A percentile compares a stretch with the other conserved stretches of the same genome.
phyloP scores from a whole-genome alignment of 2,888 invertebrate genomes.

The Lagria hirta region DNA sequence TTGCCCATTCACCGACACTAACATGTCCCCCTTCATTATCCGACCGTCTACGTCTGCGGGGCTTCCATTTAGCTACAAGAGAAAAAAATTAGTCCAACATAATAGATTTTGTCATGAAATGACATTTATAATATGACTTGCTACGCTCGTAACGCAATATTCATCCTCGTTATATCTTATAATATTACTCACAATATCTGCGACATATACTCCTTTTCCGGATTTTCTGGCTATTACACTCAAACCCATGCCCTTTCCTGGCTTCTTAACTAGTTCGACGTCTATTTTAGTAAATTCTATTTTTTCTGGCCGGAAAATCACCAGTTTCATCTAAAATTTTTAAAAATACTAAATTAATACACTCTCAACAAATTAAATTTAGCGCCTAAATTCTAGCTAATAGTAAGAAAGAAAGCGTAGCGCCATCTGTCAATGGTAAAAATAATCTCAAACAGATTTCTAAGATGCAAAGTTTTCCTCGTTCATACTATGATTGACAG shows the following conservation, averaged over 20 bases:
- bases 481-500: no score
- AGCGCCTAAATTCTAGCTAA: no score
- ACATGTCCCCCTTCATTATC: slow-evolving; percentile 88
- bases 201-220: slow-evolving; percentile 84
- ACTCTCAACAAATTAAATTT: no score
- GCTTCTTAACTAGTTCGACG: slow-evolving; percentile 83
- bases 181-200: slow-evolving; percentile 82
- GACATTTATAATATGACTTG: no score
- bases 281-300: slow-evolving; percentile 71
- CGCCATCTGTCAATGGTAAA: no score
- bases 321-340: slow-evolving; percentile 77
- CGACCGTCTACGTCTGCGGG: slow-evolving; percentile 85
- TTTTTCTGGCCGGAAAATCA: slow-evolving; percentile 76
- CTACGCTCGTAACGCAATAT: no score
- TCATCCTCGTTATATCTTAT: slow-evolving; percentile 2
- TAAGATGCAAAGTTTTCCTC: no score
- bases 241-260: slow-evolving; percentile 85
- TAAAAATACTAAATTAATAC: no score
- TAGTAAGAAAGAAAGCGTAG: no score
- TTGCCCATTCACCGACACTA: slow-evolving; percentile 86
- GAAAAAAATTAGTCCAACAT: slow-evolving; percentile 12
- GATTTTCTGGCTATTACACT: slow-evolving; percentile 78
- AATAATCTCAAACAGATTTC: no score
- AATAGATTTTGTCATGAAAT: neutral
- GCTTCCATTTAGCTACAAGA: slow-evolving; percentile 77